Percentiles rank a stretch among this genome's conserved stretches.
These are phyloP conservation scores for Margaritifera margaritifera DNA, from an alignment of 2,888 invertebrate species.

Conservation along the genomic window DNA sequence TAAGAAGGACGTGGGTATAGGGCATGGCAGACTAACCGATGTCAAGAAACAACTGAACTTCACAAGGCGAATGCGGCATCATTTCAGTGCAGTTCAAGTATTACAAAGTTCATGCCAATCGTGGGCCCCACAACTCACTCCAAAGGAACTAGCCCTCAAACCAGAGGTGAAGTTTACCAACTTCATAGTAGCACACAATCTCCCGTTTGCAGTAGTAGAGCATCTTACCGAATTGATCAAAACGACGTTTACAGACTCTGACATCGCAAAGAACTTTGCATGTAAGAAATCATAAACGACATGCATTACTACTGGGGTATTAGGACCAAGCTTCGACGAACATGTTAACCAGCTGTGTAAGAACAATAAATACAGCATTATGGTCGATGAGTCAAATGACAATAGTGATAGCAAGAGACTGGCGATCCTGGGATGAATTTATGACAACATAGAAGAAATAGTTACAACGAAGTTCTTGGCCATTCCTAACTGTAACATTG, in stretches of 20 bases:
- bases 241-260: conserved; percentile 33
- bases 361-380: conserved; percentile 10
- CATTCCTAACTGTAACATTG: conserved; percentile 21
- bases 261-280: conserved; percentile 27
- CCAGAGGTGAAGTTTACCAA: conserved; percentile 24
- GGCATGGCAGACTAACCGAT: no score
- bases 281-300: conserved; percentile 25
- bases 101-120: no score
- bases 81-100: no score
- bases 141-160: conserved; percentile 4
- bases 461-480: conserved; percentile 11
- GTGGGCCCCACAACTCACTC: no score
- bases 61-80: no score
- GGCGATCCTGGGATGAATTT: conserved; percentile 13
- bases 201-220: conserved; percentile 22
- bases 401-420: conserved; percentile 19
- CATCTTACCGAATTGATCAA: conserved; percentile 18
- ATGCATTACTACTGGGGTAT: conserved; percentile 15
- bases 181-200: conserved; percentile 29
- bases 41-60: no score
- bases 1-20: no score
- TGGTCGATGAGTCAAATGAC: conserved; percentile 25
- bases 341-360: conserved; percentile 10
- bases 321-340: conserved; percentile 12
- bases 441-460: conserved; percentile 5